Conservation (phyloP, 2,888 invertebrate species). For the Drosophila antonietae region DNA sequence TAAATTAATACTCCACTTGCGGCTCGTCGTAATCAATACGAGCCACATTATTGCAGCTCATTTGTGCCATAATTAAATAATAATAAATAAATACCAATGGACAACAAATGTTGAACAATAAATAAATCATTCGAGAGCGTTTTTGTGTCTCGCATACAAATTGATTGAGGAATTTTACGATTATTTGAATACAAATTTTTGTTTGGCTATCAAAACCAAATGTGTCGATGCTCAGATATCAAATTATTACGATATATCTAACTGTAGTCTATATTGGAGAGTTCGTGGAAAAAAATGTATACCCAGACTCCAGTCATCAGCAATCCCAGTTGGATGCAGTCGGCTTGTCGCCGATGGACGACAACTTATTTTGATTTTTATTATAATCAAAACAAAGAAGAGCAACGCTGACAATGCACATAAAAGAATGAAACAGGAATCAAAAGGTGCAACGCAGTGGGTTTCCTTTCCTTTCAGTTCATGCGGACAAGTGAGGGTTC, state of each 20-base stretch:
- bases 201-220: slow-evolving; percentile 51
- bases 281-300: slow-evolving; percentile 46
- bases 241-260: slow-evolving; percentile 42
- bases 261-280: slow-evolving; percentile 21
- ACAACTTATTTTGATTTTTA: slow-evolving; percentile 81
- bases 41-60: slow-evolving; percentile 34
- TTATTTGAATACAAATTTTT: slow-evolving; percentile 31
- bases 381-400: slow-evolving; percentile 48
- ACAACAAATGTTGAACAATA: slow-evolving; percentile 31
- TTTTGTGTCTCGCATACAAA: slow-evolving; percentile 38
- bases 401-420: slow-evolving; percentile 60
- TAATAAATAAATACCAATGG: slow-evolving; percentile 46
- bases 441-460: slow-evolving; percentile 63
- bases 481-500: slow-evolving; percentile 56
- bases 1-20: slow-evolving; percentile 40
- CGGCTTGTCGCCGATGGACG: slow-evolving; percentile 57
- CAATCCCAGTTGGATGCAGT: slow-evolving; percentile 36
- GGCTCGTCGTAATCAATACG: slow-evolving; percentile 32
- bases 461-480: slow-evolving; percentile 61
- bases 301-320: slow-evolving; percentile 8
- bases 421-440: slow-evolving; percentile 46
- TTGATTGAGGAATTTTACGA: slow-evolving; percentile 30
- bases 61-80: slow-evolving; percentile 62
- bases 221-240: slow-evolving; percentile 13
- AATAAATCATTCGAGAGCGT: slow-evolving; percentile 52